Percentiles rank a stretch among this genome's conserved stretches.
These are phyloP conservation scores for Chrysina gloriosa DNA, from an alignment of 2,888 invertebrate species.

Conservation along the genomic window DNA sequence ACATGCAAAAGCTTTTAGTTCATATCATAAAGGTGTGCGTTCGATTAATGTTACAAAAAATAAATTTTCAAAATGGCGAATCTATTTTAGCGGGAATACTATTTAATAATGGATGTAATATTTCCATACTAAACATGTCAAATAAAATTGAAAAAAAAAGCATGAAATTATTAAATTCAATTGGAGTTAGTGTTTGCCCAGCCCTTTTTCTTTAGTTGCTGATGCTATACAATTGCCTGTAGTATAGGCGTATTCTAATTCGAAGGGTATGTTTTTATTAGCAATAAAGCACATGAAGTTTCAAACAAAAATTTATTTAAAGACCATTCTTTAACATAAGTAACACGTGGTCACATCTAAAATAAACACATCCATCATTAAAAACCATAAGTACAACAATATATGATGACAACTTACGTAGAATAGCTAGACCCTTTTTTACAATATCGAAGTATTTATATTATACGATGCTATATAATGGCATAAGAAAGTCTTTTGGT, in stretches of 20 bases:
- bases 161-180: no score
- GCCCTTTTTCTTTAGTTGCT: no score
- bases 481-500: constrained; percentile 42
- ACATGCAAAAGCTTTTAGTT: no score
- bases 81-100: no score
- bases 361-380: constrained; percentile 39
- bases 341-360: constrained; percentile 38
- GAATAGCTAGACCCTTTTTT: constrained; percentile 35
- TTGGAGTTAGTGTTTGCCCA: no score
- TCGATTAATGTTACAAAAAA: no score
- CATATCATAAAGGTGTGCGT: no score
- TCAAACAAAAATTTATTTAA: constrained; percentile 37
- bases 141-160: no score
- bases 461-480: constrained; percentile 35
- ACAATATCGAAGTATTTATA: constrained; percentile 18
- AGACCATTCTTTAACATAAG: constrained; percentile 27
- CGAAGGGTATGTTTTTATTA: constrained; percentile 1
- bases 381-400: constrained; percentile 39
- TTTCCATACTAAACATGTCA: no score
- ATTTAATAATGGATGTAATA: no score
- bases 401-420: constrained; percentile 33
- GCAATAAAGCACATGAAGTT: constrained; percentile 38
- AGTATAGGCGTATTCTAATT: not conserved
- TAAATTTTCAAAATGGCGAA: no score
- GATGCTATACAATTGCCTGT: no score